phyloP scores from a whole-genome alignment of 35 echinoderm and acorn worm genomes.

The Amphiura filiformis region DNA sequence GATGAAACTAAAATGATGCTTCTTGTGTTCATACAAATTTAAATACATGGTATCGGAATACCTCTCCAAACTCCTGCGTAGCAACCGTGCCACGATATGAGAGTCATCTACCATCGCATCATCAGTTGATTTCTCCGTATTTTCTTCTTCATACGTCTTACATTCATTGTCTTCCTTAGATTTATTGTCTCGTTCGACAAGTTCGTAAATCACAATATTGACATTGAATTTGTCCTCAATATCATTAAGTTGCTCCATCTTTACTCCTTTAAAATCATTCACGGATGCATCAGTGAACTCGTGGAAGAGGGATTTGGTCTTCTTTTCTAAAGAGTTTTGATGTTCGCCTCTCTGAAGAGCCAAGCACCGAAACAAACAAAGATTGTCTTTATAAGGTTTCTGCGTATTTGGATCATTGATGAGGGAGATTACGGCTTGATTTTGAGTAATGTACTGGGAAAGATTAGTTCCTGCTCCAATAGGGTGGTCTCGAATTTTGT shows the following conservation, averaged over 20 bases:
- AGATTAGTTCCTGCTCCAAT: not conserved
- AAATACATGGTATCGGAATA: conserved; percentile 50
- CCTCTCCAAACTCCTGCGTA: conserved; percentile 21
- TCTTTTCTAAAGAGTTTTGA: not conserved
- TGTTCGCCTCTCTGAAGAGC: not conserved
- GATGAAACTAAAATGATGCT: conserved; percentile 62
- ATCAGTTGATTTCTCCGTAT: not conserved
- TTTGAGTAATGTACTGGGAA: not conserved
- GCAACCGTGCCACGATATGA: not conserved
- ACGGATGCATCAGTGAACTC: not conserved
- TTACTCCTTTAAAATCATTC: not conserved
- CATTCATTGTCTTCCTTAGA: not conserved
- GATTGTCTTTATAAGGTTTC: too few species aligned
- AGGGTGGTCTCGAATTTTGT: not conserved
- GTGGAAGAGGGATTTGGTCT: not conserved
- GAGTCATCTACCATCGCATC: not conserved
- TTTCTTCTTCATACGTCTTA: not conserved
- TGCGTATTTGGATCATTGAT: not conserved
- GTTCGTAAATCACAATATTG: conserved; percentile 21
- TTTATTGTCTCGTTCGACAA: not conserved
- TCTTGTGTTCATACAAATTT: conserved; percentile 40
- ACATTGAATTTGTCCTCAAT: conserved; percentile 21
- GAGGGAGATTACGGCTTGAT: not conserved
- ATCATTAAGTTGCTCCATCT: not conserved
- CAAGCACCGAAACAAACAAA: conserved; percentile 40